A percentile compares a stretch with the other conserved stretches of the same genome.
phyloP scores from a whole-genome alignment of 2,797 vertebrate species.

The Crenuchus spilurus region DNA sequence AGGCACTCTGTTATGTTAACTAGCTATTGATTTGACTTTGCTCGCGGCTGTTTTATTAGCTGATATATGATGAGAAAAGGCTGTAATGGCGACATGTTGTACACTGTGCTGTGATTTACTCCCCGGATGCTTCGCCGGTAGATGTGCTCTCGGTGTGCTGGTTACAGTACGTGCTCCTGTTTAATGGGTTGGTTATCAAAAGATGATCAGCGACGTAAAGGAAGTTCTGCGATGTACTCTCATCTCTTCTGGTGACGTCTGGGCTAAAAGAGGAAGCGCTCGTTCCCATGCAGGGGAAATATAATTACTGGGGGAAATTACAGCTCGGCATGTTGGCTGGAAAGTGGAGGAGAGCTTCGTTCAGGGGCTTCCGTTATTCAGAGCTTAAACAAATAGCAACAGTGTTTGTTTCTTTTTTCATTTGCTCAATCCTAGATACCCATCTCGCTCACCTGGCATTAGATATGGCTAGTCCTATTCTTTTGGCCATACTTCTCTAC shows the following conservation, averaged over 20 bases:
- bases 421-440: too few species aligned
- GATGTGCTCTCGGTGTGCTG: too few species aligned
- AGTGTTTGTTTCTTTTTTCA: too few species aligned
- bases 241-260: not conserved
- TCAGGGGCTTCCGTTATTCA: too few species aligned
- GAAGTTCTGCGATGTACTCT: not conserved
- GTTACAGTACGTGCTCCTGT: not conserved
- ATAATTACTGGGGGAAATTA: not conserved
- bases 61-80: slow-evolving; percentile 46
- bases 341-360: not conserved
- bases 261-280: not conserved
- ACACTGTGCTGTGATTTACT: not conserved
- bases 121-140: too few species aligned
- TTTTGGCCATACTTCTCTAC: too few species aligned
- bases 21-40: slow-evolving; percentile 54
- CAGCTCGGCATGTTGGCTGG: not conserved
- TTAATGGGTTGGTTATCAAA: not conserved
- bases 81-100: not conserved
- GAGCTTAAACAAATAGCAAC: too few species aligned
- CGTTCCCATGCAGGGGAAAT: not conserved
- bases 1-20: slow-evolving; percentile 61
- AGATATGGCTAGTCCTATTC: too few species aligned
- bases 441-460: too few species aligned
- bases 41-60: slow-evolving; percentile 48
- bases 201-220: slow-evolving; percentile 10